Conservation (phyloP, 2,888 invertebrate genomes). For the Ochlodes sylvanus region DNA sequence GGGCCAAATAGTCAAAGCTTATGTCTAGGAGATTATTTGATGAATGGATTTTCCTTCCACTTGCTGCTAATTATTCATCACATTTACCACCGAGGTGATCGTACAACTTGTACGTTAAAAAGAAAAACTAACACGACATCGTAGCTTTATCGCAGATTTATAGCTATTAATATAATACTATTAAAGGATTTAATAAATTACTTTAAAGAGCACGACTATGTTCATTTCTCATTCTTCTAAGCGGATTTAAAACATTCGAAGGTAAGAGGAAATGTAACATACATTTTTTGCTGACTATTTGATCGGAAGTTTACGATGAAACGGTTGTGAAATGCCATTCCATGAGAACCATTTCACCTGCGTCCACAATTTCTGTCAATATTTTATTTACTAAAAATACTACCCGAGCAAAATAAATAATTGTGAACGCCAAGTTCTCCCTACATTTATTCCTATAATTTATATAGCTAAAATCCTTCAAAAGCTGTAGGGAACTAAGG, state of each 20-base stretch:
- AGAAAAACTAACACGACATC: too few relatives aligned
- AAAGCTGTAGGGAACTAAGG: too few relatives aligned
- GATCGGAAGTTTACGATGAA: slow-evolving; percentile 17
- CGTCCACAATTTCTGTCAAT: slow-evolving; percentile 13
- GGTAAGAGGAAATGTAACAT: slow-evolving; percentile 1
- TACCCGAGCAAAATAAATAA: not conserved
- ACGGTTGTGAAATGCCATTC: slow-evolving; percentile 11
- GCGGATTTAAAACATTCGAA: not conserved
- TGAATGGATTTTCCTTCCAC: not conserved
- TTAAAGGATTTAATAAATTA: too few relatives aligned
- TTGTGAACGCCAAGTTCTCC: too few relatives aligned
- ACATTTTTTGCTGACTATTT: slow-evolving; percentile 3
- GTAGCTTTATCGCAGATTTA: too few relatives aligned
- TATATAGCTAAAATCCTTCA: too few relatives aligned
- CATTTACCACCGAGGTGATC: too few relatives aligned
- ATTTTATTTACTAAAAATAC: slow-evolving; percentile 1
- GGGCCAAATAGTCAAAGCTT: not conserved
- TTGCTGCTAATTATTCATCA: too few relatives aligned
- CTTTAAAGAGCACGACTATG: not conserved
- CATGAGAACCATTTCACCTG: slow-evolving; percentile 13
- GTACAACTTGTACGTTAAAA: too few relatives aligned
- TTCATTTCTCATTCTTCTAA: not conserved
- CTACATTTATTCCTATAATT: too few relatives aligned
- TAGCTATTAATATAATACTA: too few relatives aligned
- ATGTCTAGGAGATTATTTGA: not conserved